A percentile compares a stretch with the other conserved stretches of the same genome.
Conservation (phyloP, 2,797 vertebrate genomes). For the Pagetopsis macropterus region DNA sequence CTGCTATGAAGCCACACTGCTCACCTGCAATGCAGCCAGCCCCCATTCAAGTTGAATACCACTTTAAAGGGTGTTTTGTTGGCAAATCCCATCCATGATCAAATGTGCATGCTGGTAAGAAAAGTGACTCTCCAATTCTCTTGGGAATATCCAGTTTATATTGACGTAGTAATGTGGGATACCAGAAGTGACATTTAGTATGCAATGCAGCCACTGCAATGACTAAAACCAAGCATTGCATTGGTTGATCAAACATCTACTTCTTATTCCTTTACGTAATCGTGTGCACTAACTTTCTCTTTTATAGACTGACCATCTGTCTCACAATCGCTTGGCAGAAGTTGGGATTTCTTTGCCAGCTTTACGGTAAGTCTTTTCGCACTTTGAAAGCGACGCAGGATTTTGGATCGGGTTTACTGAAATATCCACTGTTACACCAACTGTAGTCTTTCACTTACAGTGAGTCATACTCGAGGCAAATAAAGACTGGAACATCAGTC, state of each 20-base stretch:
- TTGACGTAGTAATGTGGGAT: background rate
- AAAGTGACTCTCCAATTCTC: background rate
- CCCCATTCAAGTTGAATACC: constrained; percentile 69
- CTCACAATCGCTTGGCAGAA: constrained; percentile 71
- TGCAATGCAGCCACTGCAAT: background rate
- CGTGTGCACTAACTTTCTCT: constrained; percentile 54
- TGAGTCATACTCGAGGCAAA: constrained; percentile 48
- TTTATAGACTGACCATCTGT: constrained; percentile 81
- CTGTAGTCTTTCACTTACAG: constrained; percentile 49
- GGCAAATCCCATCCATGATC: constrained; percentile 2
- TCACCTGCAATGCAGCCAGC: constrained; percentile 74
- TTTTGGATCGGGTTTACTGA: constrained; percentile 53
- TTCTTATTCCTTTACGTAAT: constrained; percentile 35
- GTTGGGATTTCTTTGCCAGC: constrained; percentile 59
- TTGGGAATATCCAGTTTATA: background rate
- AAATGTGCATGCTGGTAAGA: constrained; percentile 2
- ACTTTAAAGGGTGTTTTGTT: constrained; percentile 54
- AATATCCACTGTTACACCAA: constrained; percentile 60
- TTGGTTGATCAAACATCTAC: constrained; percentile 8
- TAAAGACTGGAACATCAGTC: no score
- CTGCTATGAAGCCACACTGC: constrained; percentile 66
- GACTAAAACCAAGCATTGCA: constrained; percentile 2
- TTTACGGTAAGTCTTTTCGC: constrained; percentile 75
- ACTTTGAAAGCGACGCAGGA: constrained; percentile 56
- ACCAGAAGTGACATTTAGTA: background rate